phyloP scores from a whole-genome alignment of 2,888 invertebrate species.

The Andrena hattorfiana region DNA sequence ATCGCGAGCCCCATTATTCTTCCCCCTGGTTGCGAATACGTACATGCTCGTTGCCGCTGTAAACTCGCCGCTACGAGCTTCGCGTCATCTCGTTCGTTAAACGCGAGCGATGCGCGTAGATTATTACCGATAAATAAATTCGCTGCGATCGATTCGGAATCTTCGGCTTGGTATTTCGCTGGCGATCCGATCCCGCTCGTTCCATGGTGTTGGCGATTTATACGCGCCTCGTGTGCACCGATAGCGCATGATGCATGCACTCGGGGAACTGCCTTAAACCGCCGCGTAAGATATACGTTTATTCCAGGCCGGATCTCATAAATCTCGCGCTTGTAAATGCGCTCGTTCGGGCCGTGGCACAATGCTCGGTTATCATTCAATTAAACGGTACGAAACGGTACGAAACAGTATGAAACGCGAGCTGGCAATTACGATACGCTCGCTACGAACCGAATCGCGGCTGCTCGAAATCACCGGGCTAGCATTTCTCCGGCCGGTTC shows the following conservation, averaged over 20 bases:
- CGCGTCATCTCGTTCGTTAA: not conserved
- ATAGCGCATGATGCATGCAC: constrained; percentile 59
- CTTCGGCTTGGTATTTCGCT: constrained; percentile 27
- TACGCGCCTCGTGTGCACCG: constrained; percentile 44
- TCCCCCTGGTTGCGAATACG: not conserved
- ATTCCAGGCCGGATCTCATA: constrained; percentile 24
- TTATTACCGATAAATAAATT: constrained; percentile 19
- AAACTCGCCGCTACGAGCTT: not conserved
- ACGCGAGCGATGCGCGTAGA: not conserved
- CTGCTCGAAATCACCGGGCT: constrained; percentile 2
- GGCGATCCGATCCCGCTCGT: constrained; percentile 23
- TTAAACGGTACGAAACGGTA: constrained; percentile 19
- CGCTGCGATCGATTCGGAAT: not conserved
- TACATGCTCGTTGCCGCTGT: not conserved
- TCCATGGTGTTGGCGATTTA: constrained; percentile 27
- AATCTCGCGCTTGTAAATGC: constrained; percentile 30
- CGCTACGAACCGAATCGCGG: not conserved
- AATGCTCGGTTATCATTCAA: constrained; percentile 40
- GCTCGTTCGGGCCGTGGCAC: constrained; percentile 5
- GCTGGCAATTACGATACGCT: not conserved
- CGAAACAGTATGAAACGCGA: constrained; percentile 11
- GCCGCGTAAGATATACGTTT: constrained; percentile 33
- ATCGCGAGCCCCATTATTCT: constrained; percentile 22
- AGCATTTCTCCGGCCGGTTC: not conserved
- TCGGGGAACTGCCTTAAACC: constrained; percentile 19